These are phyloP conservation scores for Drosophila mayaguana DNA, from an alignment of 2,888 invertebrate species.

Conservation along the genomic window DNA sequence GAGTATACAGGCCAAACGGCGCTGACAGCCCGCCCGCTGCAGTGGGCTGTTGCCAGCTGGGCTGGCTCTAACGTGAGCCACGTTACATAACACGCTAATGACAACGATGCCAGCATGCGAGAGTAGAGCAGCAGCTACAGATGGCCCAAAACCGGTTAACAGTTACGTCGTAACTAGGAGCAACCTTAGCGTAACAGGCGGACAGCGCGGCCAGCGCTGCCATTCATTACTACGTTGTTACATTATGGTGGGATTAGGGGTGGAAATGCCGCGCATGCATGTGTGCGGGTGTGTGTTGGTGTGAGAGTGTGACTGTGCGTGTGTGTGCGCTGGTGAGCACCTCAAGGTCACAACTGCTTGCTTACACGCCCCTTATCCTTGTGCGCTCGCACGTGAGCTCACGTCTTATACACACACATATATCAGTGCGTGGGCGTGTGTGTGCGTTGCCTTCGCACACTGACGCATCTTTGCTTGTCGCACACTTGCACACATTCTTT, in stretches of 20 bases:
- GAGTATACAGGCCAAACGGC: slow-evolving; percentile 57
- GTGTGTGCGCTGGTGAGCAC: slow-evolving; percentile 23
- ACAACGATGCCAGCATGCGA: slow-evolving; percentile 27
- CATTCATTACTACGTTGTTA: slow-evolving; percentile 81
- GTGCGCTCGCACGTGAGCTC: slow-evolving; percentile 24
- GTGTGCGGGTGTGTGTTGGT: neutral
- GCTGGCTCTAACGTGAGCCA: slow-evolving; percentile 60
- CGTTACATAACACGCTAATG: slow-evolving; percentile 61
- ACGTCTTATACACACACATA: slow-evolving; percentile 11
- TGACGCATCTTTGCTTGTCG: slow-evolving; percentile 47
- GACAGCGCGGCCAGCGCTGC: slow-evolving; percentile 59
- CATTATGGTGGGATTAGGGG: slow-evolving; percentile 60
- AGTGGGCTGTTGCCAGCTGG: slow-evolving; percentile 29
- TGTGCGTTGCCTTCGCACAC: slow-evolving; percentile 45
- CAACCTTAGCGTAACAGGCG: slow-evolving; percentile 84
- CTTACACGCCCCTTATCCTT: slow-evolving; percentile 39
- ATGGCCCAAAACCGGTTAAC: slow-evolving; percentile 72
- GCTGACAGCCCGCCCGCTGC: slow-evolving; percentile 40
- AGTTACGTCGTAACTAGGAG: slow-evolving; percentile 85
- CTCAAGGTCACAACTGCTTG: slow-evolving; percentile 61
- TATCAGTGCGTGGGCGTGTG: neutral
- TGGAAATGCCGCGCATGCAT: slow-evolving; percentile 19
- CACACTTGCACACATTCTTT: slow-evolving; percentile 82
- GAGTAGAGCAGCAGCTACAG: slow-evolving; percentile 50
- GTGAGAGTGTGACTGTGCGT: neutral